A percentile compares a stretch with the other conserved stretches of the same genome.
phyloP scores from a whole-genome alignment of 1,140 invertebrate genomes.

The Teleogryllus occipitalis region DNA sequence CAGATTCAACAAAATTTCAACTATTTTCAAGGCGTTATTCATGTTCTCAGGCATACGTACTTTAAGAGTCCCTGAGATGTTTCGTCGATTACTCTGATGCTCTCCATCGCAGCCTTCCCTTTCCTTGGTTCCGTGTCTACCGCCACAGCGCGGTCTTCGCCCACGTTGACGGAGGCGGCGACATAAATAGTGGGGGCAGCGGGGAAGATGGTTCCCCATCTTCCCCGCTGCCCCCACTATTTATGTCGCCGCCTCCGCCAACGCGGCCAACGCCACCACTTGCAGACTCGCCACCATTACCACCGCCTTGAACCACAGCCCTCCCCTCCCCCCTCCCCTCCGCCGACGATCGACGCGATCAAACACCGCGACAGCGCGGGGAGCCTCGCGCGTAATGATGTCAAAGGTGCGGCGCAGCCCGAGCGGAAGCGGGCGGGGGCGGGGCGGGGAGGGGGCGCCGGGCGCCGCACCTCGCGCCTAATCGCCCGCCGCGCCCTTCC shows the following conservation, averaged over 20 bases:
- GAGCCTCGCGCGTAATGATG: not conserved
- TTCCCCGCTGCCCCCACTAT: too few relatives aligned
- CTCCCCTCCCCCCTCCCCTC: not conserved
- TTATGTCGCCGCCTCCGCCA: not conserved
- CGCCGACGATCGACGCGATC: not conserved
- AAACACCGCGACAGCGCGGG: not conserved
- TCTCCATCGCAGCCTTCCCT: too few relatives aligned
- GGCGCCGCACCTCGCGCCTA: not conserved
- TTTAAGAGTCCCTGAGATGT: too few relatives aligned
- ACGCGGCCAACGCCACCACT: not conserved
- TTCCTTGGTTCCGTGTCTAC: too few relatives aligned
- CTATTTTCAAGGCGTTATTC: too few relatives aligned
- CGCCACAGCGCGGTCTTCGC: not conserved
- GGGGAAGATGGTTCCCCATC: too few relatives aligned
- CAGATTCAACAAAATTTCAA: too few relatives aligned
- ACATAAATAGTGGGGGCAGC: too few relatives aligned
- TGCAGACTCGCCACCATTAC: not conserved
- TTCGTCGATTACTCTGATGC: too few relatives aligned
- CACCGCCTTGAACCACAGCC: too few relatives aligned
- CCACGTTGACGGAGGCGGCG: too few relatives aligned
- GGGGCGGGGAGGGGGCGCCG: not conserved
- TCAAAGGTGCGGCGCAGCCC: not conserved
- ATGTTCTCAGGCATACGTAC: too few relatives aligned
- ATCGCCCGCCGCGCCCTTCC: not conserved
- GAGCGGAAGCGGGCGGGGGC: not conserved